A percentile compares a stretch with the other conserved stretches of the same genome.
These are phyloP conservation scores for Caligus rogercresseyi DNA, from an alignment of 1,140 invertebrate genomes.

Conservation along the genomic window DNA sequence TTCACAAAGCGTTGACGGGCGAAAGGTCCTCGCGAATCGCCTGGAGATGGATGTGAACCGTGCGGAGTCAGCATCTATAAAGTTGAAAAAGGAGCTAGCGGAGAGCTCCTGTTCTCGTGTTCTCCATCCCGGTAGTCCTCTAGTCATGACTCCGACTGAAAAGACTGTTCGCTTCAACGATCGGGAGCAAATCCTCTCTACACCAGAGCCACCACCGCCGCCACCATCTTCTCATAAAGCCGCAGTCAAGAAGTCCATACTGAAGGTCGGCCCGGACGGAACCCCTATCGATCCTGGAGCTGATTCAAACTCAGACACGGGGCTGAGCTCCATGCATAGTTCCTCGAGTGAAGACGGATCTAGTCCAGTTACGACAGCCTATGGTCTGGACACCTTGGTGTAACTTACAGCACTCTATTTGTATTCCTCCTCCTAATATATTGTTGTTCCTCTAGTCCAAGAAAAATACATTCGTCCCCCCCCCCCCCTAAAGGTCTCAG, in stretches of 20 bases:
- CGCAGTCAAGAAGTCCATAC: conserved; percentile 15
- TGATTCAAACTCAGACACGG: conserved; percentile 39
- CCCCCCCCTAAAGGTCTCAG: too few relatives aligned
- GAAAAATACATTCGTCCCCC: too few relatives aligned
- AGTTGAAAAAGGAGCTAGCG: background rate
- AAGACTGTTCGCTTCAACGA: background rate
- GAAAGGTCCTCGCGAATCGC: background rate
- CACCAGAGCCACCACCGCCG: background rate
- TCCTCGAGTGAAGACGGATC: conserved; percentile 30
- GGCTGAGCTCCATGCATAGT: conserved; percentile 36
- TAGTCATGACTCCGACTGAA: background rate
- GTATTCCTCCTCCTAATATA: too few relatives aligned
- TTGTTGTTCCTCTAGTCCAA: background rate
- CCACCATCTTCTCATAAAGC: background rate
- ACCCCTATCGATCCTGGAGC: background rate
- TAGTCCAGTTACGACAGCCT: conserved; percentile 15
- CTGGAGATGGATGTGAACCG: background rate
- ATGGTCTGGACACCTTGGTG: conserved; percentile 35
- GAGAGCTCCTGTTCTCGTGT: conserved; percentile 5
- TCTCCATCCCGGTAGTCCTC: background rate
- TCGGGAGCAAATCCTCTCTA: background rate
- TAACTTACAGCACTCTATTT: conserved; percentile 24
- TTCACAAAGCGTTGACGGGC: background rate
- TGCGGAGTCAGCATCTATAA: background rate
- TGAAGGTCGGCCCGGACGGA: background rate